Evolutionary conservation across 2,113 vertebrate genomes (phyloP), one percentile per base, ranked within the genome.

Genomic region (Chionomys nivalis): DNA sequence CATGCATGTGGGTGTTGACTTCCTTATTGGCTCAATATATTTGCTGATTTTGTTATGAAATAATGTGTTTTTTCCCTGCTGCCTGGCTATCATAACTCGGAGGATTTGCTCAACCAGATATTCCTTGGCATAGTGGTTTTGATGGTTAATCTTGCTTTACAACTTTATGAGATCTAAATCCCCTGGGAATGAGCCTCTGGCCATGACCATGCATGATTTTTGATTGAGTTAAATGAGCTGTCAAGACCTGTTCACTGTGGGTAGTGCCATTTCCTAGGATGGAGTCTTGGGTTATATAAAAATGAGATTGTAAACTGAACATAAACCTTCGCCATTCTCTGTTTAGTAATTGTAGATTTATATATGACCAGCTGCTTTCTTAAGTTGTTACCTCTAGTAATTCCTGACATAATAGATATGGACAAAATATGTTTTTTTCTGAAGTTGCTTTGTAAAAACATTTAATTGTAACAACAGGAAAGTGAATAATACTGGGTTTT

Each of bases 191-290:
- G 24, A 39, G 3, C 1, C 26, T 44, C 81, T 44, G 39, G 13
- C 1, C 0, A 8, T 33, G 82, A 1, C 4, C 8, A 19, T 44
- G 39, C 14, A 42, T 3, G 16, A 31, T 31, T 63, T 12, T 28
- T 19, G 39, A 65, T 31, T 31, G 4, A 19, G 26, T 65, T 44
- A 44, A 65, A 21, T 44, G 61, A 33, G 39, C n/a, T 44, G 13
- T 42, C 7, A 44, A 31, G 26, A 44, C 58, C 16, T 44, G 39
- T 9, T 65, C 28, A 24, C 39, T 44, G 39, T 85, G 2, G 17
- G 39, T 31, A 65, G 39, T 28, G 31, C 10, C 39, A 33, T 19
- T 44, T 13, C 36, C 13, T 63, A 42, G 17, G 0, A 0, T 63
- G 12, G 6, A 83, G 55, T 31, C 55, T 55, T 63, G 39, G 81